phyloP scores from a whole-genome alignment of 1,140 invertebrate species.

The Calycopis cecrops region DNA sequence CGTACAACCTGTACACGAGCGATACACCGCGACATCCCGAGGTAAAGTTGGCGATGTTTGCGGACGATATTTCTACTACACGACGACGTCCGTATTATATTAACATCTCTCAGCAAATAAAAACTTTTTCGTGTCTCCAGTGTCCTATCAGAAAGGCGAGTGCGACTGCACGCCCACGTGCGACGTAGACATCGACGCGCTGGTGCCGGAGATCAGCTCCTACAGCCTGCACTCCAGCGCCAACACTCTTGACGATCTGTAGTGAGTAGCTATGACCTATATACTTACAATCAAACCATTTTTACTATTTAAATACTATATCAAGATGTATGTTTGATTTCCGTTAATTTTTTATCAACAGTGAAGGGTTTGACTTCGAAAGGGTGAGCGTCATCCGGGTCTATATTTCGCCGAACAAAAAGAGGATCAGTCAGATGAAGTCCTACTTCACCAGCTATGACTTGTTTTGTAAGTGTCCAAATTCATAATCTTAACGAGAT shows the following conservation, averaged over 20 bases:
- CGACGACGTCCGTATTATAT: no score
- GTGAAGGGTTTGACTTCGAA: conserved; percentile 34
- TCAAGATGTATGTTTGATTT: neutral
- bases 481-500: no score
- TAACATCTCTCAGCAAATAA: no score
- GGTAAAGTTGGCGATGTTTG: no score
- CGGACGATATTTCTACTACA: no score
- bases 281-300: neutral
- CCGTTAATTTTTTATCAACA: conserved; percentile 15
- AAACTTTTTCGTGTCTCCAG: conserved; percentile 22
- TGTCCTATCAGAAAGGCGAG: conserved; percentile 19
- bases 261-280: conserved; percentile 32
- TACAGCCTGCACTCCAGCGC: conserved; percentile 20
- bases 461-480: conserved; percentile 39
- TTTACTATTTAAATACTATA: neutral
- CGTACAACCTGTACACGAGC: no score
- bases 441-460: conserved; percentile 33
- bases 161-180: conserved; percentile 36
- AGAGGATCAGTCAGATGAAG: conserved; percentile 20
- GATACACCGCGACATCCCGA: no score
- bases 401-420: conserved; percentile 24
- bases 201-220: neutral
- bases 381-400: conserved; percentile 34
- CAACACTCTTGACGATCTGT: conserved; percentile 32
- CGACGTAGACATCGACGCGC: conserved; percentile 26